Conservation (phyloP, 2,113 vertebrate species). For the Gopherus flavomarginatus region DNA sequence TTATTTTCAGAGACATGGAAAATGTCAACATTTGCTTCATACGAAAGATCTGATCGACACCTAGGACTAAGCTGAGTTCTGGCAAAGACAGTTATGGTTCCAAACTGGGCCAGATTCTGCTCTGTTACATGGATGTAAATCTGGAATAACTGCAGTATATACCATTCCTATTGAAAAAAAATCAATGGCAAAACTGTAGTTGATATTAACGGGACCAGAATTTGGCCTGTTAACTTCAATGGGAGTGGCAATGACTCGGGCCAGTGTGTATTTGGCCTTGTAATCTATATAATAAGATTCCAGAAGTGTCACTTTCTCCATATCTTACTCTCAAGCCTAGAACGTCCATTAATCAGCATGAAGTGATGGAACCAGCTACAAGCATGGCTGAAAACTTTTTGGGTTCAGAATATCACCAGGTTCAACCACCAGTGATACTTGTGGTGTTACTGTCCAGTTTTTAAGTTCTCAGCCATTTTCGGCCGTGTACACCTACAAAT, state of each 20-base stretch:
- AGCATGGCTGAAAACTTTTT: not conserved
- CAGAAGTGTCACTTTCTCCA: not conserved
- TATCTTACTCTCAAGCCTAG: not conserved
- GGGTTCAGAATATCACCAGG: not conserved
- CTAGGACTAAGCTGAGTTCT: not conserved
- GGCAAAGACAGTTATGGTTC: fast-evolving
- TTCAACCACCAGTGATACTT: not conserved
- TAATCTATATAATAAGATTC: not conserved
- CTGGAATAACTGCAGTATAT: not conserved
- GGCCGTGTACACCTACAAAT: not conserved
- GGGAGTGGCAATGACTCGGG: not conserved
- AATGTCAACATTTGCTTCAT: not conserved
- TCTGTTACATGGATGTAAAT: not conserved
- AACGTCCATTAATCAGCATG: not conserved
- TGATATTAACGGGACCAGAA: not conserved
- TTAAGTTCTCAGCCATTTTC: not conserved
- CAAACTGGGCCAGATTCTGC: not conserved
- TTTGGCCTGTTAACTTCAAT: not conserved
- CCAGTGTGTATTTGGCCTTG: not conserved
- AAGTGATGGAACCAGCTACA: not conserved
- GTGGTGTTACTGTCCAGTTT: not conserved
- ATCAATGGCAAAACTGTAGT: not conserved
- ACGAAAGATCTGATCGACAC: not conserved
- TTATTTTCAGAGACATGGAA: not conserved
- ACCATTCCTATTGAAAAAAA: not conserved